A percentile compares a stretch with the other conserved stretches of the same genome.
Evolutionary conservation across 2,888 invertebrate genomes (phyloP).

Genomic region (Nebria salina): DNA sequence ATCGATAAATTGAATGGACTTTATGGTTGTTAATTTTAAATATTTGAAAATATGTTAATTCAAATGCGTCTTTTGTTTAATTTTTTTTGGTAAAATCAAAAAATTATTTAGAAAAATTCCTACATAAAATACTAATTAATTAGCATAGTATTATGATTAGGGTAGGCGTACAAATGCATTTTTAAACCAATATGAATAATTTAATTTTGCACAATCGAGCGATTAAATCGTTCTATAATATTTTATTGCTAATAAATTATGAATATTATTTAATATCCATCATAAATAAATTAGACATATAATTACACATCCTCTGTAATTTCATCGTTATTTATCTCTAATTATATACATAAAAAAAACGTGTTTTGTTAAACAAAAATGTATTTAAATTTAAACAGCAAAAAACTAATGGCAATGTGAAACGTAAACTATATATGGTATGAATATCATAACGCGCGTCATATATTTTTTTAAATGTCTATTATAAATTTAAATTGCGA

Average conservation of each 20-base stretch:
- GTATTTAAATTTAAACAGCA: neutral
- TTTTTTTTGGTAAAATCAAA: neutral
- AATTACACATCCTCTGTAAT: constrained; percentile 1
- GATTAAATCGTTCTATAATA: neutral
- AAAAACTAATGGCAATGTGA: neutral
- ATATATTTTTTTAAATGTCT: neutral
- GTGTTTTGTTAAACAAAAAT: neutral
- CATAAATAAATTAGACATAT: constrained; percentile 1
- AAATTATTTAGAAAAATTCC: neutral
- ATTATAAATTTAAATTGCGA: neutral
- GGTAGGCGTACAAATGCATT: neutral
- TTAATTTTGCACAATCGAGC: neutral
- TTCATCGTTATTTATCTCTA: neutral
- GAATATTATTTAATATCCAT: neutral
- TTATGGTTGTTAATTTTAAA: too few relatives aligned
- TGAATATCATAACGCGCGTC: neutral
- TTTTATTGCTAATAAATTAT: neutral
- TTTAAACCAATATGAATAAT: neutral
- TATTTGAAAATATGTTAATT: too few relatives aligned
- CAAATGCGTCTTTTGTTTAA: neutral
- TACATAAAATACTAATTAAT: neutral
- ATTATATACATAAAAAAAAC: neutral
- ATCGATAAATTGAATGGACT: too few relatives aligned
- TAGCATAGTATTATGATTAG: neutral
- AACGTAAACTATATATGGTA: neutral